Evolutionary conservation across 2,113 vertebrate genomes (phyloP), one percentile per base, ranked within the genome.

Genomic region (Aplodontia rufa): DNA sequence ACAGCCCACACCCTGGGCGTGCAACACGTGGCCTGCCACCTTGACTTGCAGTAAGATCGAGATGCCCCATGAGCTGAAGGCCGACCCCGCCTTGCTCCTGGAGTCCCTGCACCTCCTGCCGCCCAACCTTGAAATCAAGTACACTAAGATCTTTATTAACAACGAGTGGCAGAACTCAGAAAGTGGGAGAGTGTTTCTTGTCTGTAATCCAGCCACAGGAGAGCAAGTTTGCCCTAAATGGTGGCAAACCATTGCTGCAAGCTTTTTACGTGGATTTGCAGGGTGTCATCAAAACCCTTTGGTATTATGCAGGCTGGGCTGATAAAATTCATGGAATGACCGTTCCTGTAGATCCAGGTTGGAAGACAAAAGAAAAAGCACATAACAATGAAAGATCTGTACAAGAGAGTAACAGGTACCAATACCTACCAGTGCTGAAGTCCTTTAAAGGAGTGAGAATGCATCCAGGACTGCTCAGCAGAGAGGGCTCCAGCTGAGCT

Each of bases 91-190:
- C n/a, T n/a, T n/a, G n/a, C n/a, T n/a, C n/a, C n/a, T n/a, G n/a
- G n/a, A n/a, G n/a, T n/a, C n/a, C n/a, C n/a, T n/a, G n/a, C n/a
- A n/a, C n/a, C n/a, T n/a, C n/a, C n/a, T n/a, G n/a, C n/a, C n/a
- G n/a, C n/a, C n/a, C n/a, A n/a, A n/a, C n/a, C n/a, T n/a, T n/a
- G n/a, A n/a, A n/a, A n/a, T n/a, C n/a, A n/a, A n/a, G n/a, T n/a
- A n/a, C n/a, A n/a, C n/a, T n/a, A n/a, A 99, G 99, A 99, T 99
- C 97, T 99, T 99, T 97, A 99, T 99, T 97, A 99, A 99, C 98
- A 99, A 99, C 24, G 99, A 99, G 96, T 99, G 99, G 99, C 99
- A 99, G 75, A 99, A 99, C 98, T 99, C 99, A 9, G 99, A 99
- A 92, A 99, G 99, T 35, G 99, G 99, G 45, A 99, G 99, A 97